A percentile compares a stretch with the other conserved stretches of the same genome.
Evolutionary conservation across 2,888 invertebrate species (phyloP).

Genomic region (Nephrotoma flavescens): DNA sequence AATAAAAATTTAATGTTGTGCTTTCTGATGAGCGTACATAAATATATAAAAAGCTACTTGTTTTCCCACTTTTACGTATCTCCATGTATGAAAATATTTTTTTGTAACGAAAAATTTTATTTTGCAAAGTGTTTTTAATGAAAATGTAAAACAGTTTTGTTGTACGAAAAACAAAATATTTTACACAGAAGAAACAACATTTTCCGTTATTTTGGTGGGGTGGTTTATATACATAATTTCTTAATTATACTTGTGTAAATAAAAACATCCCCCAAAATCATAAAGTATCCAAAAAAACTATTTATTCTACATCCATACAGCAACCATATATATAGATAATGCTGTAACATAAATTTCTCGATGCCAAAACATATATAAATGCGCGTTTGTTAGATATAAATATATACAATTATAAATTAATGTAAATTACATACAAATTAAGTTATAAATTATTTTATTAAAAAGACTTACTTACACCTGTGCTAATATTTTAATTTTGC

Average conservation of each 20-base stretch:
- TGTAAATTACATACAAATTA: slow-evolving; percentile 11
- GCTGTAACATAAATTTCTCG: background rate
- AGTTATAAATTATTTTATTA: slow-evolving; percentile 9
- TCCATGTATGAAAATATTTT: background rate
- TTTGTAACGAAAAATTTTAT: background rate
- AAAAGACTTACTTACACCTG: slow-evolving; percentile 9
- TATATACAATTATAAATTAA: slow-evolving; percentile 5
- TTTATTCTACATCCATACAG: background rate
- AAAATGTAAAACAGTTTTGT: background rate
- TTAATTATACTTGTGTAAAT: background rate
- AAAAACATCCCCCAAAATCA: background rate
- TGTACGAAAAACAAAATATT: background rate
- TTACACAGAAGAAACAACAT: background rate
- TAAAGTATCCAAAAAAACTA: background rate
- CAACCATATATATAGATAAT: background rate
- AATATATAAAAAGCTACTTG: background rate
- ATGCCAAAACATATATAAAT: background rate
- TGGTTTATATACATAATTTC: background rate
- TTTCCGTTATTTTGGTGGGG: background rate
- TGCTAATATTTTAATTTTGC: slow-evolving; percentile 1
- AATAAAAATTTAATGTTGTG: background rate
- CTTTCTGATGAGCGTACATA: background rate
- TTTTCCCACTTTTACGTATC: background rate
- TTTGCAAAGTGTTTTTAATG: background rate
- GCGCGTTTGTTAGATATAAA: background rate